Conservation (phyloP, 2,888 invertebrate genomes). For the Ommatoiulus sabulosus region DNA sequence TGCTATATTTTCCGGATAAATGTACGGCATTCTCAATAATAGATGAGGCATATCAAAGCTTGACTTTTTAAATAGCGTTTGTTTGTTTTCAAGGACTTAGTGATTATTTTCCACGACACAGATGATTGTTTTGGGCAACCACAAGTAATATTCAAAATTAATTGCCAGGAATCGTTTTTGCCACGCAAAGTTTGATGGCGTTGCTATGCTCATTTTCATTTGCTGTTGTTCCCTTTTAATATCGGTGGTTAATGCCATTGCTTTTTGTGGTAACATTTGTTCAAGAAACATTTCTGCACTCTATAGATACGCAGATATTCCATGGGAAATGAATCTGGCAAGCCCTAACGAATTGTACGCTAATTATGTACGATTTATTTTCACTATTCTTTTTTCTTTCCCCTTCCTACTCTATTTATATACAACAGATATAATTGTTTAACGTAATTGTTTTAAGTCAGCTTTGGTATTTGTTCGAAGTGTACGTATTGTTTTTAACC, state of each 20-base stretch:
- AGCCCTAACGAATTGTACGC: neutral
- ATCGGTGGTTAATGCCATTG: neutral
- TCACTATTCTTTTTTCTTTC: neutral
- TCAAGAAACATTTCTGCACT: neutral
- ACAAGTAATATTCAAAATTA: neutral
- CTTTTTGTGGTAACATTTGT: neutral
- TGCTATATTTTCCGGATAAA: neutral
- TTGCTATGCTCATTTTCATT: neutral
- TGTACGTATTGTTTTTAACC: neutral
- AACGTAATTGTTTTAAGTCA: neutral
- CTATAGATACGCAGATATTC: neutral
- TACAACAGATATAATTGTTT: neutral
- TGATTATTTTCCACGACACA: neutral
- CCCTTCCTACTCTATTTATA: neutral
- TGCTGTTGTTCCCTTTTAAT: neutral
- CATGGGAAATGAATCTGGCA: neutral
- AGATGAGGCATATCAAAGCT: neutral
- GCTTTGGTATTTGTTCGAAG: neutral
- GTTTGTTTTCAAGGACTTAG: neutral
- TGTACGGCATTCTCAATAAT: neutral
- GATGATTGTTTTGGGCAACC: neutral
- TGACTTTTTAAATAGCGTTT: neutral
- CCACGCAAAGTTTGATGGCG: neutral
- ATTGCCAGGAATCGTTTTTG: neutral
- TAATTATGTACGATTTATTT: neutral